Evolutionary conservation across 37 sponge, comb jelly and placozoan species (phyloP).

Genomic region (Oopsacas minuta): DNA sequence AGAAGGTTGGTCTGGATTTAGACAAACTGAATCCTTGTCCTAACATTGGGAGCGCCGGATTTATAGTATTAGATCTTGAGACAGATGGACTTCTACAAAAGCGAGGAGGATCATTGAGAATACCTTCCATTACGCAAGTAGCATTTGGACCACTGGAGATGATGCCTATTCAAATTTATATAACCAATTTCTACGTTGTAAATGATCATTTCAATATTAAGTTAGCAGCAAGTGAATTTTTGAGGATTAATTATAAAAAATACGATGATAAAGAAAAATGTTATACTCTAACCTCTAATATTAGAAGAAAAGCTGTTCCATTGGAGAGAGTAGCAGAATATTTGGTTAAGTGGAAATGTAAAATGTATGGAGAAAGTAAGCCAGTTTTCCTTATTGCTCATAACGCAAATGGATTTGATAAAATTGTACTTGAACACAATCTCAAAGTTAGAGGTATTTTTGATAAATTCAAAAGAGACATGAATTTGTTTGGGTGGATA

Average conservation of each 20-base stretch:
- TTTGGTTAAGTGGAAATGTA: not conserved
- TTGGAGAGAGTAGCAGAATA: not conserved
- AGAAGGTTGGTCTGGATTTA: not conserved
- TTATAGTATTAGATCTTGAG: not conserved
- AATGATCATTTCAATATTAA: not conserved
- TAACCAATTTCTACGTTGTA: not conserved
- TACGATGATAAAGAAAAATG: not conserved
- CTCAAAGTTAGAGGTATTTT: not conserved
- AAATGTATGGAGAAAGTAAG: not conserved
- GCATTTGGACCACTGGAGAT: constrained; percentile 1
- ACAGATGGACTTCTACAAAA: not conserved
- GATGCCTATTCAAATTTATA: not conserved
- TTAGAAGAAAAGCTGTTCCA: not conserved
- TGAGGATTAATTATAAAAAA: not conserved
- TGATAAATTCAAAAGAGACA: not conserved
- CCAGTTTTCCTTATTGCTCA: not conserved
- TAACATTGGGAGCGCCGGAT: not conserved
- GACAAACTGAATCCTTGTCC: not conserved
- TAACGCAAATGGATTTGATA: not conserved
- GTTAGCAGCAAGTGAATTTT: not conserved
- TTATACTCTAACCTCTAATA: not conserved
- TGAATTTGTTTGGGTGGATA: not conserved
- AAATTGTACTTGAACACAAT: not conserved
- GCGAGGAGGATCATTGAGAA: not conserved
- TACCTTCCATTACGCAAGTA: not conserved